A percentile compares a stretch with the other conserved stretches of the same genome.
phyloP scores from a whole-genome alignment of 1,140 invertebrate species.

The Heliothis subflexa region DNA sequence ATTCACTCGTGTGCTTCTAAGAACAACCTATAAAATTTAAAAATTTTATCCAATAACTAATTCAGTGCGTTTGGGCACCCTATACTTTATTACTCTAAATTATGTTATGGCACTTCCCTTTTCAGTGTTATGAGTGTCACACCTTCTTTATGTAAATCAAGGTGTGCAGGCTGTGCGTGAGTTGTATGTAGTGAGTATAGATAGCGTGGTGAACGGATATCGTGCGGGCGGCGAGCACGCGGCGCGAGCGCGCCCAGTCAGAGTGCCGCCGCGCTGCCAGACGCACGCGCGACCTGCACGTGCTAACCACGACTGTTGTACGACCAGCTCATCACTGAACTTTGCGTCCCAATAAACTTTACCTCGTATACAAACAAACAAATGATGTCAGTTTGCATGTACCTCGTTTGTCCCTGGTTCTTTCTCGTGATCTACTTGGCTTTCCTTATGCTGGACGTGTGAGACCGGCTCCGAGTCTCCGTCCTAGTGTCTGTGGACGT shows the following conservation, averaged over 20 bases:
- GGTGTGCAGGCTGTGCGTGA: conserved; percentile 71
- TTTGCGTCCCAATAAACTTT: conserved; percentile 52
- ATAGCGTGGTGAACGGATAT: conserved; percentile 77
- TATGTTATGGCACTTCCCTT: conserved; percentile 19
- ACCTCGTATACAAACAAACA: conserved; percentile 50
- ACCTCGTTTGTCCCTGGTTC: conserved; percentile 85
- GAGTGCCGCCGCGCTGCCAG: conserved; percentile 83
- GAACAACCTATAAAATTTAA: no score
- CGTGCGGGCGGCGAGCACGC: conserved; percentile 78
- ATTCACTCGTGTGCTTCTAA: no score
- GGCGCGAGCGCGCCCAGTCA: conserved; percentile 82
- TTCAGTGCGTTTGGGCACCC: no score
- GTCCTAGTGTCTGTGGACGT: conserved; percentile 49
- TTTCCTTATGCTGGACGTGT: conserved; percentile 85
- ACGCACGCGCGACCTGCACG: conserved; percentile 81
- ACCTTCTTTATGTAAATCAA: conserved; percentile 74
- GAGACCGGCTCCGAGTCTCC: conserved; percentile 53
- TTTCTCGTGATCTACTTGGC: conserved; percentile 84
- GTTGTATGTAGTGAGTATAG: conserved; percentile 65
- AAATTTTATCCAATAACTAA: no score
- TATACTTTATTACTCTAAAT: not conserved
- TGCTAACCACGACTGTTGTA: conserved; percentile 58
- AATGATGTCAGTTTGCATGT: conserved; percentile 85
- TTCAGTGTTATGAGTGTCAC: conserved; percentile 51
- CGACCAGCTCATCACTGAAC: conserved; percentile 70